Evolutionary conservation across 2,888 invertebrate species (phyloP).

Genomic region (Zonitis immaculata): DNA sequence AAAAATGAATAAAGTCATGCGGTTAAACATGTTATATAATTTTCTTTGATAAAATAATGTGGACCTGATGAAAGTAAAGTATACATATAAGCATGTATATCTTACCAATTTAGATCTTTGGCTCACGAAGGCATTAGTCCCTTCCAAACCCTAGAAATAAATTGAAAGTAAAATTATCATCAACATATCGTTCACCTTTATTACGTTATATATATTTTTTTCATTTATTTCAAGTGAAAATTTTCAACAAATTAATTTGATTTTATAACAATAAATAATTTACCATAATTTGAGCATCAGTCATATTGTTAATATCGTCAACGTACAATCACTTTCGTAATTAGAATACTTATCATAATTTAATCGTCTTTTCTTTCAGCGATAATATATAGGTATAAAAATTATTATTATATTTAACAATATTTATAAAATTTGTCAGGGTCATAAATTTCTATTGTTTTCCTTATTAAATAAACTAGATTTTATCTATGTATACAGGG

Average conservation of each 20-base stretch:
- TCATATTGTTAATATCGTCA: not conserved
- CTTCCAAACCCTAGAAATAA: constrained; percentile 51
- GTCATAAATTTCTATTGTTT: not conserved
- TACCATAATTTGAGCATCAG: not conserved
- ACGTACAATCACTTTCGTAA: not conserved
- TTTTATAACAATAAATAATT: no score
- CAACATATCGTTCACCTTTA: not conserved
- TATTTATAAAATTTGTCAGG: not conserved
- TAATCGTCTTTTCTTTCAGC: not conserved
- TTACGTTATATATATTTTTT: no score
- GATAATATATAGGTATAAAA: not conserved
- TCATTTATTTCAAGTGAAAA: no score
- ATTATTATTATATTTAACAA: not conserved
- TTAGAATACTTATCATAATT: not conserved
- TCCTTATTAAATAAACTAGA: not conserved
- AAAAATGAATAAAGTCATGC: not conserved
- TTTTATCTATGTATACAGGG: not conserved
- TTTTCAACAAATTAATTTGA: not conserved
- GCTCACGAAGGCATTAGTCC: constrained; percentile 51
- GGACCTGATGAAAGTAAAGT: constrained; percentile 38
- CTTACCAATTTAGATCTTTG: constrained; percentile 53
- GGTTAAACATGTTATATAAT: not conserved
- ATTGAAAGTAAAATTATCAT: constrained; percentile 12
- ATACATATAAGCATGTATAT: constrained; percentile 44
- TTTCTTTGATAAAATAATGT: constrained; percentile 16